Conservation (phyloP, 2,113 vertebrate species). For the Heterotis niloticus region DNA sequence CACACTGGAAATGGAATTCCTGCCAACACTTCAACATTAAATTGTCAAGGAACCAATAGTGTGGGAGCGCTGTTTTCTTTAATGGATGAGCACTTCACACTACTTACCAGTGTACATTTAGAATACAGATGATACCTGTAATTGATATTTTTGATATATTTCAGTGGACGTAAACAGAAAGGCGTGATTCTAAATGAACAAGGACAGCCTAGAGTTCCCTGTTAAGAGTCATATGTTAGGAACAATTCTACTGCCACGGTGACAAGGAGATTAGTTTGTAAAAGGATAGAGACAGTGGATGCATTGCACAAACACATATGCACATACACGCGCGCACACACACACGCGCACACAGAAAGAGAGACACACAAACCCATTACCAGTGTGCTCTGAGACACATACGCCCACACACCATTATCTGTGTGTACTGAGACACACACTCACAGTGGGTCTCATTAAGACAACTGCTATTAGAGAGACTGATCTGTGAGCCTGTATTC, state of each 20-base stretch:
- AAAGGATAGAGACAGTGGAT: neutral
- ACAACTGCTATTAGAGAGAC: neutral
- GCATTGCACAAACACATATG: neutral
- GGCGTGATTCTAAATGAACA: slow-evolving; percentile 30
- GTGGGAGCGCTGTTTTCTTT: neutral
- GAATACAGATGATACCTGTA: too few species aligned
- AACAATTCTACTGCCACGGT: slow-evolving; percentile 35
- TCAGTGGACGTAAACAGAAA: slow-evolving; percentile 40
- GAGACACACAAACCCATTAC: slow-evolving; percentile 28
- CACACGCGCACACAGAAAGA: slow-evolving; percentile 45
- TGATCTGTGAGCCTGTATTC: neutral
- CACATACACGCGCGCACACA: slow-evolving; percentile 30
- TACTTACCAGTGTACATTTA: neutral
- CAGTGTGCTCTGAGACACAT: slow-evolving; percentile 23
- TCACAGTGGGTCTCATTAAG: neutral
- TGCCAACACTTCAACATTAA: too few species aligned
- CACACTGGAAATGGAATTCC: too few species aligned
- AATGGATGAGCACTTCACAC: neutral
- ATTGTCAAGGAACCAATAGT: too few species aligned
- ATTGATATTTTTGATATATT: neutral
- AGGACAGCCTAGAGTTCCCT: slow-evolving; percentile 20
- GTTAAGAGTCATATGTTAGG: slow-evolving; percentile 34
- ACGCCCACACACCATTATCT: neutral
- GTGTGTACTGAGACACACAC: neutral
- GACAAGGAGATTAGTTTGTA: slow-evolving; percentile 26